A percentile compares a stretch with the other conserved stretches of the same genome.
Conservation (phyloP, 2,797 vertebrate genomes). For the Moxostoma hubbsi region DNA sequence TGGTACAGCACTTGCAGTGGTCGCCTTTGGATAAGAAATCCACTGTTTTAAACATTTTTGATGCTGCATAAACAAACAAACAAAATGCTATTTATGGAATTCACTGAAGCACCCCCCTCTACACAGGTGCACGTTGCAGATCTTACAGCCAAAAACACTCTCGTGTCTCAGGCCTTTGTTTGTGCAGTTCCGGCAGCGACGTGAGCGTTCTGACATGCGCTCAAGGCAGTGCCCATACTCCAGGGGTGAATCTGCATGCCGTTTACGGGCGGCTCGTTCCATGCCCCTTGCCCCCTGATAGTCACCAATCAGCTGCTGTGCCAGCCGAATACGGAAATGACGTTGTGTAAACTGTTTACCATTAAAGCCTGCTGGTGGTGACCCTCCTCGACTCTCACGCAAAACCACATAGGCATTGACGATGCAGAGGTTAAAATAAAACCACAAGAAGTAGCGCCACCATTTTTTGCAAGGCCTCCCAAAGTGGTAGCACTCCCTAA, state of each 20-base stretch:
- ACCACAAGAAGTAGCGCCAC: slow-evolving; percentile 88
- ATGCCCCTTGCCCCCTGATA: slow-evolving; percentile 84
- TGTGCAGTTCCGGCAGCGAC: slow-evolving; percentile 85
- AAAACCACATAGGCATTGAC: slow-evolving; percentile 82
- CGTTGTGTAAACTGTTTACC: slow-evolving; percentile 85
- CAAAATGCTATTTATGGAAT: slow-evolving; percentile 81
- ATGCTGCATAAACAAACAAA: slow-evolving; percentile 69
- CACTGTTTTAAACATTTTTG: slow-evolving; percentile 50
- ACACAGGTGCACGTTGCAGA: slow-evolving; percentile 86
- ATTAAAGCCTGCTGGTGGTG: slow-evolving; percentile 77
- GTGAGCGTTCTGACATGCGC: slow-evolving; percentile 84
- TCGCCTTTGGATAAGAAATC: slow-evolving; percentile 75
- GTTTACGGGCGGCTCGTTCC: slow-evolving; percentile 82
- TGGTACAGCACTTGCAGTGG: slow-evolving; percentile 82
- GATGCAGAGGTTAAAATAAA: slow-evolving; percentile 83
- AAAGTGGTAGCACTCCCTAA: slow-evolving; percentile 84
- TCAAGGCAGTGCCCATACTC: slow-evolving; percentile 85
- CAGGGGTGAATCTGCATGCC: slow-evolving; percentile 81
- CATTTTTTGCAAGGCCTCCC: slow-evolving; percentile 84
- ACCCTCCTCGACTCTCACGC: slow-evolving; percentile 76
- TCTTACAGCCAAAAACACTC: slow-evolving; percentile 85
- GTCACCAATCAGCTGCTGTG: slow-evolving; percentile 84
- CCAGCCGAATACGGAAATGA: slow-evolving; percentile 82
- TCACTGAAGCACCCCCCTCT: slow-evolving; percentile 85
- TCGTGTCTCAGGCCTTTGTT: slow-evolving; percentile 84